Evolutionary conservation across 2,113 vertebrate genomes (phyloP).

Genomic region (Megaptera novaeangliae): DNA sequence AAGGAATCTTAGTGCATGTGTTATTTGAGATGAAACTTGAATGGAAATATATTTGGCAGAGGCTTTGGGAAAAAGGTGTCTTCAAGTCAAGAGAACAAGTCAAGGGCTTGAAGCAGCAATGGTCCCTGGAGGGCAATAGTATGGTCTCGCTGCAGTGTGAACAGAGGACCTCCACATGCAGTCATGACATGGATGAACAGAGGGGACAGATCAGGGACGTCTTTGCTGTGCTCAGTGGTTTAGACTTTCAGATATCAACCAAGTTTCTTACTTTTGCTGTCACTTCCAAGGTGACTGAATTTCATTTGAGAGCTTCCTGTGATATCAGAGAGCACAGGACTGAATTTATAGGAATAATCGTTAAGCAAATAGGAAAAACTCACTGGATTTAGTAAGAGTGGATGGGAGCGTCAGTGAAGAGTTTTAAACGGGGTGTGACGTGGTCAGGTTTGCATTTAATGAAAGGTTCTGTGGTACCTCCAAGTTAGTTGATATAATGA

Average conservation of each 20-base stretch:
- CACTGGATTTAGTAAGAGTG: background rate
- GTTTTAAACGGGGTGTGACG: background rate
- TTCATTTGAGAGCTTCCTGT: background rate
- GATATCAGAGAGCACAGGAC: background rate
- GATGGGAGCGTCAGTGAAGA: background rate
- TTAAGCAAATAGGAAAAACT: background rate
- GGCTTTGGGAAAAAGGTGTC: background rate
- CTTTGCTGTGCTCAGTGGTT: background rate
- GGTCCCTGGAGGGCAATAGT: background rate
- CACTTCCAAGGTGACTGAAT: background rate
- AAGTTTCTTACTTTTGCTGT: background rate
- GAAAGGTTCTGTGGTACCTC: background rate
- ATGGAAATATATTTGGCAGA: background rate
- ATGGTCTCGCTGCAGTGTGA: background rate
- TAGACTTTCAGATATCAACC: background rate
- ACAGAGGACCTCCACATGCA: background rate
- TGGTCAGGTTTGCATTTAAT: background rate
- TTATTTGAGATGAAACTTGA: background rate
- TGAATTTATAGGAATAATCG: background rate
- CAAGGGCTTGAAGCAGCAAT: background rate
- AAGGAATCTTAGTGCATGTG: background rate
- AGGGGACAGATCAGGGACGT: background rate
- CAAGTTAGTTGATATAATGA: background rate
- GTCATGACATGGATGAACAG: background rate
- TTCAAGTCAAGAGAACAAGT: background rate